Conservation (phyloP, 2,888 invertebrate genomes). For the Lasioglossum pauxillum region DNA sequence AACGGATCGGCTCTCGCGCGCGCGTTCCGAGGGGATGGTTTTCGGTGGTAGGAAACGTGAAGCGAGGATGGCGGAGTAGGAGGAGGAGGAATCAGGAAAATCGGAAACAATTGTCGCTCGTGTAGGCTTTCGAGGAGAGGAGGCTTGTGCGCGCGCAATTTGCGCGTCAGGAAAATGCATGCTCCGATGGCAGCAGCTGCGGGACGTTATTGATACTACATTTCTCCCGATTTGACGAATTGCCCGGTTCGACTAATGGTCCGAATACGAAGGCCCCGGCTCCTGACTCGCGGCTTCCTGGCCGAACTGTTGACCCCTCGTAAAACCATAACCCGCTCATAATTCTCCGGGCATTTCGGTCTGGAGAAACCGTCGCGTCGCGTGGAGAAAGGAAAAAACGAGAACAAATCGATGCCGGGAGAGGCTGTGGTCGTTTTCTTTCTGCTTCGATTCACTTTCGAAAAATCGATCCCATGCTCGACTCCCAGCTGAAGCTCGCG, state of each 20-base stretch:
- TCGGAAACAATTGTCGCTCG: constrained; percentile 73
- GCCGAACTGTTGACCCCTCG: constrained; percentile 75
- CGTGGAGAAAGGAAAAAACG: constrained; percentile 36
- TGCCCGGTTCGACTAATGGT: constrained; percentile 83
- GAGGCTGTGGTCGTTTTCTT: constrained; percentile 43
- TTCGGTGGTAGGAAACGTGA: background rate
- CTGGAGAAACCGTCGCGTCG: constrained; percentile 20
- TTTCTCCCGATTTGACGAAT: constrained; percentile 85
- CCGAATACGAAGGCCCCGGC: constrained; percentile 76
- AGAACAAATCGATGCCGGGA: constrained; percentile 35
- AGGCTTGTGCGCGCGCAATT: constrained; percentile 72
- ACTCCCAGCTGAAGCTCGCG: constrained; percentile 2
- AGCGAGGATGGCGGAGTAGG: background rate
- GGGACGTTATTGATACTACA: constrained; percentile 84
- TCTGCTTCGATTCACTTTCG: constrained; percentile 48
- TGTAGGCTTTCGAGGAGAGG: constrained; percentile 58
- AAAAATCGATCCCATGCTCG: constrained; percentile 36
- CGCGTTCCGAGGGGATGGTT: background rate
- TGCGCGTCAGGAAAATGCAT: constrained; percentile 81
- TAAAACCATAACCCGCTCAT: constrained; percentile 78
- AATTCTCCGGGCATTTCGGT: constrained; percentile 67
- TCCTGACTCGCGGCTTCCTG: constrained; percentile 56
- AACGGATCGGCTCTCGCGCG: constrained; percentile 41
- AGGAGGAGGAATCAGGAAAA: constrained; percentile 48
- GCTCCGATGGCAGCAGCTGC: constrained; percentile 83